Evolutionary conservation across 2,888 invertebrate species (phyloP), one percentile per base, ranked within the genome.

Genomic region (Ennomos quercinarius): DNA sequence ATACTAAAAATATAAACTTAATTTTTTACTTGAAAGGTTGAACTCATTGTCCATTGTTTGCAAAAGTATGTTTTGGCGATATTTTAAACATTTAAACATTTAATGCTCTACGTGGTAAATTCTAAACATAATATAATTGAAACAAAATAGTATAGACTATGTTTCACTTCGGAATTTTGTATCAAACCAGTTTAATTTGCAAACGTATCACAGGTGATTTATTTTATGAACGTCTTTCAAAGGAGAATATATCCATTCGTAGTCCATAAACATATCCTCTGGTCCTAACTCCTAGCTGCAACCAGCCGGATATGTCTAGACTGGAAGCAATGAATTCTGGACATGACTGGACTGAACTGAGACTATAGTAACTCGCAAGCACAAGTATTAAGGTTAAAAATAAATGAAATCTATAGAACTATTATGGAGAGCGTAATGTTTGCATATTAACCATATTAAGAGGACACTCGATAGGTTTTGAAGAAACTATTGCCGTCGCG

Each of bases 1-100:
- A 17, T 2, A 17, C 1, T n/a, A n/a, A n/a, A n/a, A n/a, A n/a
- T n/a, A n/a, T n/a, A n/a, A n/a, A n/a, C n/a, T 39, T 13, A 35
- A 44, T 49, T 55, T 41, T 59, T 40, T 50, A 59, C 59, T 48
- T 50, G 60, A 55, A 55, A 46, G 38, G 45, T 38, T 55, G 48
- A 8, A 35, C 50, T 54, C 60, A 54, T 60, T 60, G 60, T 55
- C 44, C 60, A 60, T 60, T 54, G 54, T 55, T 45, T 39, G 50
- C 50, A 54, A 27, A 37, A 13, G 11, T 41, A 44, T 59, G n/a
- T 49, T 59, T 49, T 45, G 37, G 34, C 12, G 27, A 50, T 39
- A 17, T 39, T 53, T 40, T 46, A 9, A 34, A 44, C 27, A 37
- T 36, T 37, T 42, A 42, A 40, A 27, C 11, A 39, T 41, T 38